A percentile compares a stretch with the other conserved stretches of the same genome.
phyloP scores from a whole-genome alignment of 2,797 vertebrate species.

The Gymnocypris eckloni region DNA sequence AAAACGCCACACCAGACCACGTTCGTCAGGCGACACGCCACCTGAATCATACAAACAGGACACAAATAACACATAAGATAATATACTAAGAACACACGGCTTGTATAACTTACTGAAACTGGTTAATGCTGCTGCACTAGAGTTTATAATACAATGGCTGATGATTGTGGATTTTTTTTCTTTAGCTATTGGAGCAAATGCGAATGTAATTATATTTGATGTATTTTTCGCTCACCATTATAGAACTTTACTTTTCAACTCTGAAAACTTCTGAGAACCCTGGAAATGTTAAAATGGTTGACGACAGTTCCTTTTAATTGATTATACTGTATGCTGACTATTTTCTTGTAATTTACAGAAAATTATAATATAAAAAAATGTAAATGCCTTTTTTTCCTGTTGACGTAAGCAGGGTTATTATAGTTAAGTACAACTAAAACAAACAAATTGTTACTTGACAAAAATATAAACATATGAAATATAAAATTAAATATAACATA shows the following conservation, averaged over 20 bases:
- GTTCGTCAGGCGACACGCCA: slow-evolving; percentile 77
- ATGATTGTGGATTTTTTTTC: background rate
- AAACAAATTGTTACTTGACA: background rate
- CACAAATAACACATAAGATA: background rate
- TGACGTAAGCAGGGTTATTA: too few species aligned
- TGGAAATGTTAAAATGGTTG: background rate
- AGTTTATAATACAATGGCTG: background rate
- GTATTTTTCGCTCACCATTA: background rate
- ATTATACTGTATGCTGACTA: too few species aligned
- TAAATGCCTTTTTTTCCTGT: too few species aligned
- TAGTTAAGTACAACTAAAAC: background rate
- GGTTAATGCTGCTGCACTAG: background rate
- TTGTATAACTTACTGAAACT: background rate
- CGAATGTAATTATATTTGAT: background rate
- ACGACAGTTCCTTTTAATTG: background rate
- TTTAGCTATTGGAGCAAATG: background rate
- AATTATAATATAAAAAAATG: too few species aligned
- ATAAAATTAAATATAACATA: background rate
- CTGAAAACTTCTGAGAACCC: background rate
- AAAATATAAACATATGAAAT: too few species aligned
- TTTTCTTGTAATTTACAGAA: background rate
- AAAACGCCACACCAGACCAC: slow-evolving; percentile 81
- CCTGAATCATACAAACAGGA: slow-evolving; percentile 64
- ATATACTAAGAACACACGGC: background rate
- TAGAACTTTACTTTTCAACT: background rate